A percentile compares a stretch with the other conserved stretches of the same genome.
These are phyloP conservation scores for Nipponacmea schrenckii DNA, from an alignment of 2,888 invertebrate genomes.

Conservation along the genomic window DNA sequence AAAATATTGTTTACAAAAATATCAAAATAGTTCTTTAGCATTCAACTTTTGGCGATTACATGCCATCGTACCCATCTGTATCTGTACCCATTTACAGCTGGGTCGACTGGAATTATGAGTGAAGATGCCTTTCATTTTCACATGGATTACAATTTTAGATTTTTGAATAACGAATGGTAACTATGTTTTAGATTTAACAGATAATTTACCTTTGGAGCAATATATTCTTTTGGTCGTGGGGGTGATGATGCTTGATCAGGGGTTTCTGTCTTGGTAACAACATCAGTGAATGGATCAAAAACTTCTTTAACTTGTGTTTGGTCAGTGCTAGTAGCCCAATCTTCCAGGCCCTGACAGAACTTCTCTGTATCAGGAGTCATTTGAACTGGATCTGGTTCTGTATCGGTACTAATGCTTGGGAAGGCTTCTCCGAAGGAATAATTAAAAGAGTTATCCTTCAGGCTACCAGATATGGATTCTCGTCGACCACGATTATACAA, in stretches of 20 bases:
- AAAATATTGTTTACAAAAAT: neutral
- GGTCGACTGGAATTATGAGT: no score
- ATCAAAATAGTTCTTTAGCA: conserved; percentile 3
- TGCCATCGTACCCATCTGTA: no score
- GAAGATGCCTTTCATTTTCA: no score
- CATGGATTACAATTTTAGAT: no score
- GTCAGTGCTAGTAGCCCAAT: neutral
- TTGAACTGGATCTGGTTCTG: neutral
- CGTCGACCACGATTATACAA: conserved; percentile 49
- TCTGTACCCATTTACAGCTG: no score
- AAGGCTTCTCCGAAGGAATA: conserved; percentile 40
- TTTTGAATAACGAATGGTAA: no score
- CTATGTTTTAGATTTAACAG: no score
- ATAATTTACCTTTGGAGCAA: no score
- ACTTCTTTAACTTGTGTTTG: neutral
- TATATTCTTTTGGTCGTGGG: no score
- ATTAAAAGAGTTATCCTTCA: conserved; percentile 8
- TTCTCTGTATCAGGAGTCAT: conserved; percentile 3
- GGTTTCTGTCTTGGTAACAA: no score
- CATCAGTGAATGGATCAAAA: neutral
- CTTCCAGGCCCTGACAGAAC: conserved; percentile 1
- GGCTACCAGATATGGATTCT: conserved; percentile 37
- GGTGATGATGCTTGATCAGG: no score
- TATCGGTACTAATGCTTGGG: conserved; percentile 22
- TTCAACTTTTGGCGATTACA: no score